phyloP scores from a whole-genome alignment of 2,797 vertebrate genomes.

The Uromys caudimaculatus region DNA sequence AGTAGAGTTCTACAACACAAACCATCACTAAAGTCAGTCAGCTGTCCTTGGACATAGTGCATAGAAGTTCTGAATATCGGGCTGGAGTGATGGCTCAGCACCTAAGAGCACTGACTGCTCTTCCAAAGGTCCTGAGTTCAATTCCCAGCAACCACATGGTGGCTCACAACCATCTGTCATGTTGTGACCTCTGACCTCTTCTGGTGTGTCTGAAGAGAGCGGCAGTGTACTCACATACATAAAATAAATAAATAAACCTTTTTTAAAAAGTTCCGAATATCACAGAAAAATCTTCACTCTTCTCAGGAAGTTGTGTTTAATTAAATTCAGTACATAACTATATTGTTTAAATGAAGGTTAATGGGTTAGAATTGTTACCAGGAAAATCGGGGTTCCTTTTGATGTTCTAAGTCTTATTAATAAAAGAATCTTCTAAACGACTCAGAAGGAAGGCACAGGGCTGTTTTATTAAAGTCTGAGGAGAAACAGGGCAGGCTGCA shows the following conservation, averaged over 20 bases:
- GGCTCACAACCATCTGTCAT: not conserved
- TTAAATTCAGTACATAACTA: not conserved
- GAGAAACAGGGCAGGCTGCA: not conserved
- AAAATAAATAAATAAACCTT: not conserved
- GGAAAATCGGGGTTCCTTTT: not conserved
- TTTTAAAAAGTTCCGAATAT: not conserved
- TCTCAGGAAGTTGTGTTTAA: not conserved
- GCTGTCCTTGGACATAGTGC: not conserved
- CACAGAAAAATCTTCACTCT: not conserved
- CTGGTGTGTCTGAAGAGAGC: not conserved
- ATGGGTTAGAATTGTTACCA: not conserved
- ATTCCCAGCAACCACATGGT: not conserved
- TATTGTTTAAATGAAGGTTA: slow-evolving; percentile 41
- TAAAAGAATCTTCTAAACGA: not conserved
- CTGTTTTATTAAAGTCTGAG: not conserved
- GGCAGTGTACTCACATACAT: not conserved
- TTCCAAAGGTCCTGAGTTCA: not conserved
- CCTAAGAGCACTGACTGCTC: not conserved
- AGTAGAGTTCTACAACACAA: not conserved
- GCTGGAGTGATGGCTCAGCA: not conserved
- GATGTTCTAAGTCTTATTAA: not conserved
- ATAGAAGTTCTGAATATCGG: not conserved
- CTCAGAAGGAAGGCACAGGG: not conserved
- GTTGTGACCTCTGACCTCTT: not conserved
- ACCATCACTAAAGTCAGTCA: not conserved